Conservation (phyloP, 2,888 invertebrate species). For the Polymixis flavicincta region DNA sequence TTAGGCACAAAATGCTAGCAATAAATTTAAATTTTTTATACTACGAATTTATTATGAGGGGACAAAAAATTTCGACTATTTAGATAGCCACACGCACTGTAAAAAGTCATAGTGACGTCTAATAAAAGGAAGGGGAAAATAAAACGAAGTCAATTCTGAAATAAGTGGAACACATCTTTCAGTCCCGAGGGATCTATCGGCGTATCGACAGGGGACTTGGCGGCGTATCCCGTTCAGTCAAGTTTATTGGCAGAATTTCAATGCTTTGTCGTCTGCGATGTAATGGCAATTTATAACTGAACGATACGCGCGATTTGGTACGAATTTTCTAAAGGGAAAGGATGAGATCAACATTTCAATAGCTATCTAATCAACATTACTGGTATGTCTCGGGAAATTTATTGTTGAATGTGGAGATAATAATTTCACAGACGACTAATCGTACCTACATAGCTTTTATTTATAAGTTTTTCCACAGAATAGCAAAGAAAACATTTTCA, state of each 20-base stretch:
- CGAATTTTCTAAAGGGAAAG: conserved; percentile 62
- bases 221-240: conserved; percentile 78
- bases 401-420: conserved; percentile 59
- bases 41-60: conserved; percentile 57
- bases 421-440: conserved; percentile 39
- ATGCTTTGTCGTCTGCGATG: conserved; percentile 81
- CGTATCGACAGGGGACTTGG: conserved; percentile 80
- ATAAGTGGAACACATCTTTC: conserved; percentile 83
- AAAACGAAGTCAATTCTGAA: conserved; percentile 80
- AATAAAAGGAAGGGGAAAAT: conserved; percentile 72
- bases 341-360: conserved; percentile 69
- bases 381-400: conserved; percentile 56
- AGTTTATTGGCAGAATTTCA: conserved; percentile 84
- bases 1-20: conserved; percentile 69
- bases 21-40: conserved; percentile 72
- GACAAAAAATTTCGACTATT: conserved; percentile 60
- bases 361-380: conserved; percentile 67
- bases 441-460: conserved; percentile 19
- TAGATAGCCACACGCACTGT: conserved; percentile 65
- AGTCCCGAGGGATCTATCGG: conserved; percentile 80
- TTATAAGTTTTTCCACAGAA: conserved; percentile 9
- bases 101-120: conserved; percentile 67
- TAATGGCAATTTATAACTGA: conserved; percentile 80
- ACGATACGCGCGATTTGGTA: conserved; percentile 70
- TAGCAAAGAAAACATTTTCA: conserved; percentile 16